These are phyloP conservation scores for Asbolus verrucosus DNA, from an alignment of 1,140 invertebrate species.

Conservation along the genomic window DNA sequence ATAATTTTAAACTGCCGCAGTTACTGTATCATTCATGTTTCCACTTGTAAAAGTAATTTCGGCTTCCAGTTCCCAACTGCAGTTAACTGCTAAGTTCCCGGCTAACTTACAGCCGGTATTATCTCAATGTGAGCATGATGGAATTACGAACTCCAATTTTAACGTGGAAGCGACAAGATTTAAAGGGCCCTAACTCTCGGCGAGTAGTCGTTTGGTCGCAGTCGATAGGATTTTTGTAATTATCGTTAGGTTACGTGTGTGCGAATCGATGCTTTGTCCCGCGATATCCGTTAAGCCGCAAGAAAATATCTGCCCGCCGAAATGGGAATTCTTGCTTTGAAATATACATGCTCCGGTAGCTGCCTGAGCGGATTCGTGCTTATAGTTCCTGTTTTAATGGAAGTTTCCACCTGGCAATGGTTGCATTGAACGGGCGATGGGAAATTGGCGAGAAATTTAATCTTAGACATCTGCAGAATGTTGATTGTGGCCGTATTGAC, in stretches of 20 bases:
- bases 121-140: slow-evolving; percentile 34
- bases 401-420: slow-evolving; percentile 13
- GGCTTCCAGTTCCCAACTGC: slow-evolving; percentile 18
- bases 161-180: slow-evolving; percentile 24
- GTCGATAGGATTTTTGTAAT: slow-evolving; percentile 8
- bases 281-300: not conserved
- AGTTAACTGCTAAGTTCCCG: slow-evolving; percentile 36
- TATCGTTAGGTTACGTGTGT: too few relatives aligned
- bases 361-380: slow-evolving; percentile 19
- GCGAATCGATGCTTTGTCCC: too few relatives aligned
- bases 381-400: slow-evolving; percentile 22
- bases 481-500: slow-evolving; percentile 22
- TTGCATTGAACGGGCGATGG: not conserved
- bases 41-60: slow-evolving; percentile 45
- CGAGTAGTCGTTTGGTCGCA: slow-evolving; percentile 2
- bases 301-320: not conserved
- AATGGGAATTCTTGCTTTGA: slow-evolving; percentile 38
- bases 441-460: slow-evolving; percentile 36
- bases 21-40: slow-evolving; percentile 45
- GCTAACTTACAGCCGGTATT: slow-evolving; percentile 13
- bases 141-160: slow-evolving; percentile 30
- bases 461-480: slow-evolving; percentile 43
- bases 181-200: not conserved
- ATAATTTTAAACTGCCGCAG: slow-evolving; percentile 41
- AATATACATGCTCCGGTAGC: slow-evolving; percentile 10